Conservation (phyloP, 2,888 invertebrate species). For the Spilosoma lubricipeda region DNA sequence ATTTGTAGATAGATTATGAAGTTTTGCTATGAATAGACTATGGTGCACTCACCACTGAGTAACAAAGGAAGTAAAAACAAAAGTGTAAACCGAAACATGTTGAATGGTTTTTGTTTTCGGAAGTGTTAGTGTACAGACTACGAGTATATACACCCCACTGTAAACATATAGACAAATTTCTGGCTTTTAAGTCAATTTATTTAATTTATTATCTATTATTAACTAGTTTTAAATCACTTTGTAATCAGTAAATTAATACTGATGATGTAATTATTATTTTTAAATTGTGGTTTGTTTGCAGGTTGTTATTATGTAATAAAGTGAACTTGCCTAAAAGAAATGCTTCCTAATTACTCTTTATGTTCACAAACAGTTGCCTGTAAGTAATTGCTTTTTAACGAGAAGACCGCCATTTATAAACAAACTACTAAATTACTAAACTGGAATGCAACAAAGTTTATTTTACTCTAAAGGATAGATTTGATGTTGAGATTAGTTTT, state of each 20-base stretch:
- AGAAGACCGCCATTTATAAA: too few relatives aligned
- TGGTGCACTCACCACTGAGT: background rate
- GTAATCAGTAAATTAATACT: background rate
- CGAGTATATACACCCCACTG: background rate
- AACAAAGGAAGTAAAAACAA: slow-evolving; percentile 3
- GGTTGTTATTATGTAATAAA: background rate
- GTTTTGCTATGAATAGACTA: background rate
- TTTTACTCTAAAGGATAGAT: background rate
- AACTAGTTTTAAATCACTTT: background rate
- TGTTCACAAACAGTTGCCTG: background rate
- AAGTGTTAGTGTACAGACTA: background rate
- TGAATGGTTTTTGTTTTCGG: background rate
- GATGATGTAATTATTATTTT: background rate
- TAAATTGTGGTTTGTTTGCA: background rate
- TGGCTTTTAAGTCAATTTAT: background rate
- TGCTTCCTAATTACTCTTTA: background rate
- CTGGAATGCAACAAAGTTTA: background rate
- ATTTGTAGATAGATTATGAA: background rate
- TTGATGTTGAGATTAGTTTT: background rate
- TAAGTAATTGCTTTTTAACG: too few relatives aligned
- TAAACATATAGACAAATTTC: background rate
- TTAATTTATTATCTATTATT: background rate
- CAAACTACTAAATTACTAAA: too few relatives aligned
- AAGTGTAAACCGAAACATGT: background rate
- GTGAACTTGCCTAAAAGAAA: background rate